These are phyloP conservation scores for Belonocnema kinseyi DNA, from an alignment of 1,140 invertebrate genomes.

Conservation along the genomic window DNA sequence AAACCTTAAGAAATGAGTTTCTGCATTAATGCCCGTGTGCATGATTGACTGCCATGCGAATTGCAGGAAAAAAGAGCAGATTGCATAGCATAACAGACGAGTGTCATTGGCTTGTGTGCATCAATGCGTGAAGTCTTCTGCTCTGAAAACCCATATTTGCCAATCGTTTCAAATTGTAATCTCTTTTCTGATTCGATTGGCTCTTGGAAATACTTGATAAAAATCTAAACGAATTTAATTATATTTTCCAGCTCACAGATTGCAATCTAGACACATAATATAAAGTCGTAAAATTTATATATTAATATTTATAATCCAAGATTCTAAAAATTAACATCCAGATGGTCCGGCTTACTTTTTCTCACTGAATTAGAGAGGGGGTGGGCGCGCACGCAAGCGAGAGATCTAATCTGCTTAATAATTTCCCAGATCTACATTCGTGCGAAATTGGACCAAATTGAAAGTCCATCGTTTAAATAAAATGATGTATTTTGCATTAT, in stretches of 20 bases:
- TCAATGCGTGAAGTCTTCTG: conserved; percentile 16
- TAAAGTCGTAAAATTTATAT: no score
- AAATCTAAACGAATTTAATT: not conserved
- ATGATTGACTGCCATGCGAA: conserved; percentile 1
- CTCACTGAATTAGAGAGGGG: no score
- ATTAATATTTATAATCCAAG: no score
- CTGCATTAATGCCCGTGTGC: not conserved
- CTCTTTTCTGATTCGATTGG: conserved; percentile 6
- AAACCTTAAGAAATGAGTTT: not conserved
- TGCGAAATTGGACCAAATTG: conserved; percentile 7
- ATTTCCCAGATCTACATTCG: not conserved
- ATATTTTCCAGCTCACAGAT: not conserved
- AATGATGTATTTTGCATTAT: conserved; percentile 40
- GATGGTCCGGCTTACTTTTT: no score
- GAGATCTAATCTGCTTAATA: not conserved
- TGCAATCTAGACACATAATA: no score
- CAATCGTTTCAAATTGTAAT: conserved; percentile 1
- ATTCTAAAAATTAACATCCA: no score
- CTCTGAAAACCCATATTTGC: not conserved
- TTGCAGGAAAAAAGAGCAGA: conserved; percentile 10
- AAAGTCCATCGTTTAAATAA: not conserved
- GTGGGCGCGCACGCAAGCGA: no score
- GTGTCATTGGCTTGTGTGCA: conserved; percentile 6
- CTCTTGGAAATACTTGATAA: conserved; percentile 1
- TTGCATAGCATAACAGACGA: conserved; percentile 19